Evolutionary conservation across 2,888 invertebrate genomes (phyloP), one percentile per base, ranked within the genome.

Genomic region (Tipula vernalis): DNA sequence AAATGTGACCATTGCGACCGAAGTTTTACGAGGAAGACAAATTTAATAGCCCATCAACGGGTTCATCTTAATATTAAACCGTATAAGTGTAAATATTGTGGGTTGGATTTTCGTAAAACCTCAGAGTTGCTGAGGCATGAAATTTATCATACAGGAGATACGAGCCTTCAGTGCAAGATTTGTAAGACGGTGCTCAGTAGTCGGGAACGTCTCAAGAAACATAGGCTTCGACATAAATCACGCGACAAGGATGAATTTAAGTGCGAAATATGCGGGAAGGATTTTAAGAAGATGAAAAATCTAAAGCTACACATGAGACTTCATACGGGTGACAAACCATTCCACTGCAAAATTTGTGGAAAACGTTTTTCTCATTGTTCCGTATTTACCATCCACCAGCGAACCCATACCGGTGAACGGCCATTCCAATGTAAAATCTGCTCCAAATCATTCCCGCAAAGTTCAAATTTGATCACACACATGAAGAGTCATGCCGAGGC

Each of bases 371-470:
- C 86, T 12, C 86, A 86, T 12, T 44, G 86, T 44, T 44, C 44
- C 47, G 86, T 44, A 0, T 88, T 93, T 13, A 93, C 91, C 87
- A 93, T 92, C 88, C 90, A 90, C 87, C 89, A 93, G 39, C 89
- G 93, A 1, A 93, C 92, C 0, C 93, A 93, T 86, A 93, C 93
- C 0, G 93, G 93, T 0, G 93, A 93, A 88, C 90, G 93, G 5
- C 93, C 93, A 0, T 93, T 92, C 88, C 92, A 88, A 39, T 90
- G 90, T 86, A 89, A 89, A 39, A 89, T 88, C 42, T 90, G 90
- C 28, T 88, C 88, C n/a, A 89, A 89, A 88, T 89, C 89, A 42
- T 90, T 89, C 88, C 89, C 89, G n/a, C 88, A 89, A 86, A 88
- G 89, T 4, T 89, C 89, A 71, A 89, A 90, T 87, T 87, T 90